Conservation (phyloP, 2,113 vertebrate species). For the western clawed frog (Xenopus tropicalis) region DNA sequence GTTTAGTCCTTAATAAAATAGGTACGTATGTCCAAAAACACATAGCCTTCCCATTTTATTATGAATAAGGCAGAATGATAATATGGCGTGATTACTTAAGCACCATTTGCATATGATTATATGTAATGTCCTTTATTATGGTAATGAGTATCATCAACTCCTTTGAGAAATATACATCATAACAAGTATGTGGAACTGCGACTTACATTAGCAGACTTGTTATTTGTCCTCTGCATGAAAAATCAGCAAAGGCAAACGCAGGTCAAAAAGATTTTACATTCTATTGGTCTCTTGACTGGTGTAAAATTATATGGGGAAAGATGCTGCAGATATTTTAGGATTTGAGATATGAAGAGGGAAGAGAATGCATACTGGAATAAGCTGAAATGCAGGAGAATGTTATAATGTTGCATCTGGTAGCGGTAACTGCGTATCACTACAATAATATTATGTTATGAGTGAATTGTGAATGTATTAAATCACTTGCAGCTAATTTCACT, state of each 20-base stretch:
- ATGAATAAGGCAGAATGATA: conserved; percentile 32
- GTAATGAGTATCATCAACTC: conserved; percentile 51
- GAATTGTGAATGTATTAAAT: conserved; percentile 42
- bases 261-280: conserved; percentile 33
- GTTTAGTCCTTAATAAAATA: not conserved
- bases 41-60: conserved; percentile 9
- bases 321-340: conserved; percentile 22
- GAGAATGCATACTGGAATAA: conserved; percentile 11
- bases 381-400: conserved; percentile 4
- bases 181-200: conserved; percentile 38
- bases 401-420: conserved; percentile 35
- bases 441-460: conserved; percentile 40
- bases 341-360: conserved; percentile 23
- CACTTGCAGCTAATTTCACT: conserved; percentile 24
- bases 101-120: conserved; percentile 55
- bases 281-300: conserved; percentile 24
- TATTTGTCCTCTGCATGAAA: conserved; percentile 47
- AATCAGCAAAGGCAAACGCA: conserved; percentile 29
- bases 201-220: conserved; percentile 46
- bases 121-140: conserved; percentile 49
- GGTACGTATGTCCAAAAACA: conserved; percentile 24
- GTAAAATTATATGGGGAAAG: conserved; percentile 29
- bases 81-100: conserved; percentile 46
- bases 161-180: conserved; percentile 37
- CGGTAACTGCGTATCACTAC: conserved; percentile 33